Base-by-base conservation (phyloP, 2,113 vertebrate genomes). In the Mionectes macconnelli region DNA sequence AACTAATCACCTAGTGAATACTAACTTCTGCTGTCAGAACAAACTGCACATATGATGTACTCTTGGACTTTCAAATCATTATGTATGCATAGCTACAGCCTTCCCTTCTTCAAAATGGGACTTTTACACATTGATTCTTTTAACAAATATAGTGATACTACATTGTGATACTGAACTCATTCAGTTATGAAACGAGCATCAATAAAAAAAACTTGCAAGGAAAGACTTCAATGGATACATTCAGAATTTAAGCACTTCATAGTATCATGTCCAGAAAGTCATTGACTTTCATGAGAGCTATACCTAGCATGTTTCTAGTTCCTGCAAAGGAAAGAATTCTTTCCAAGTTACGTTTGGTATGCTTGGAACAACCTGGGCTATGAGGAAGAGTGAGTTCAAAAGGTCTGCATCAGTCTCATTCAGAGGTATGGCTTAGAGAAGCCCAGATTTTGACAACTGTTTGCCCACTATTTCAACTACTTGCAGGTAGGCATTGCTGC, bases 251-350 rank as follows among this genome's bases (percentile, higher is more conserved):
- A 88, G 64, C 31, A 55, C 59, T 80, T 91, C 39, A 66, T 6
- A 91, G 53, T 40, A 74, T n/a, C 17, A 1, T 60, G n/a, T 62
- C 45, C 33, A 66, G 37, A 50, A 96, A 93, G 62, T 28, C 50
- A 83, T 18, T 83, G 82, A 85, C 72, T 79, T 95, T 55, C 81
- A 84, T 50, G 30, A 96, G 75, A 76, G 85, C 59, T 90, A 66
- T 74, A 77, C 45, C 82, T 74, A 86, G 75, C 57, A 11, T 1
- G 4, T 39, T 76, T 81, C 52, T 62, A 87, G 24, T 15, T 75
- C 39, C 66, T 73, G 56, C 66, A 73, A 49, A 72, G 45, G 44
- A 56, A 75, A 67, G 35, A 75, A 76, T 35, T n/a, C 69, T 67
- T 84, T 72, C 77, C 57, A 78, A 55, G 37, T 70, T 50, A 5